Base-by-base conservation (phyloP, 2,888 invertebrate genomes). In the Drosophila melanocephala region DNA sequence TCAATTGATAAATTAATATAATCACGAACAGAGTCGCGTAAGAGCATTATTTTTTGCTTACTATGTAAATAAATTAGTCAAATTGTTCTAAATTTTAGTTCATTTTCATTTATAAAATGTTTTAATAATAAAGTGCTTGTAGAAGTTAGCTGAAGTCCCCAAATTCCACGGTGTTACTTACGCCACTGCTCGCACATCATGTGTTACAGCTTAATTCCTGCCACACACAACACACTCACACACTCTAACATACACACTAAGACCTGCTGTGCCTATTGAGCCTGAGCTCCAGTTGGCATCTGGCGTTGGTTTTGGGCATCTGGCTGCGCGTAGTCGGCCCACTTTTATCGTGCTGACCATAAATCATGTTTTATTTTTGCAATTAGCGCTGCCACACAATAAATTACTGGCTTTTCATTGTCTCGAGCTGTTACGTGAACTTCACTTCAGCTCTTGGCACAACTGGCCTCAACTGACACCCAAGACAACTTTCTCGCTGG, bases 331-430 rank as follows among this genome's bases (percentile, higher is more conserved):
- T 53, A 19, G 66, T 37, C 58, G 52, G 39, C 63, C 60, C 78
- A 72, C 65, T 75, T 75, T 82, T 84, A 82, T 84, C 83, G 71
- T 65, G 32, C 30, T 44, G 42, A 75, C 81, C 84, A 90, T 87
- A 90, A 87, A 87, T 87, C 87, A 87, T 87, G 87, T 89, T 87
- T 87, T 83, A 88, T 89, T 87, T 87, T 90, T 82, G 83, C 83
- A 85, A 85, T 85, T 85, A 85, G 88, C 85, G 71, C 70, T 77
- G 79, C 88, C 85, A 82, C 88, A 82, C 77, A 85, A 89, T 85
- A 85, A 89, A 87, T 89, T 82, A 85, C 75, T 58, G 83, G 83
- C 83, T 89, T 87, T 85, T 85, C 90, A 85, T 87, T 88, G 84
- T 86, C 84, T 88, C 83, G 51, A 72, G 72, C 67, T 68, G 76